Base-by-base conservation (phyloP, 2,797 vertebrate species). In the Onychomys torridus region DNA sequence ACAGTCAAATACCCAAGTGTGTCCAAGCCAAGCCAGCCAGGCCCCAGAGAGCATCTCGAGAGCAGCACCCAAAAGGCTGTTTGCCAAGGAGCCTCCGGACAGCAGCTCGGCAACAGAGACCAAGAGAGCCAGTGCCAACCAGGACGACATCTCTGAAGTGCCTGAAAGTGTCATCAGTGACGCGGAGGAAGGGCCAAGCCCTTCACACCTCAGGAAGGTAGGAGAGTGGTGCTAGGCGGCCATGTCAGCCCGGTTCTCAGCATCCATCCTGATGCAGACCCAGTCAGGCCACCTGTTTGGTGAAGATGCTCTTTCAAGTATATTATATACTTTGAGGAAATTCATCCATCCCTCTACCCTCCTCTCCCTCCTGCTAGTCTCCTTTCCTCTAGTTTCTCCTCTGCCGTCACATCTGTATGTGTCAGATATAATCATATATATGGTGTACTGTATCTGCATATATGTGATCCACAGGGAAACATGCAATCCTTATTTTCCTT, bases 191-290 rank as follows among this genome's bases (percentile, higher is more conserved):
- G 46, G 8, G n/a, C 95, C 93, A 3, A 17, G 9, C 3, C 65
- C 52, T 40, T 63, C 90, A 23, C 37, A 23, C 0, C 63, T 23
- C 10, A 92, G 87, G 83, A 97, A 98, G 98, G 98, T 98, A 96
- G 97, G 91, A 57, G 97, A 61, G 59, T 23, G 32, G 5, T 2
- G 0, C 17, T 21, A 11, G 13, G 9, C 4, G 29, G 23, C 34
- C 32, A 37, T 1, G 12, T 29, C 61, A 40, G 76, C 17, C 46
- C n/a, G 43, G 10, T 32, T 23, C n/a, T 43, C 27, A 37, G 43
- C 75, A n/a, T 49, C 57, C 5, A 0, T 43, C 37, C 43, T 21
- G 49, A 40, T 57, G 52, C 32, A 10, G 37, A 8, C 55, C 17
- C 13, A 12, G 10, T 32, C 87, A 34, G 29, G 57, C 57, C 57